phyloP scores from a whole-genome alignment of 2,888 invertebrate species.

The Ophioninae sp. region DNA sequence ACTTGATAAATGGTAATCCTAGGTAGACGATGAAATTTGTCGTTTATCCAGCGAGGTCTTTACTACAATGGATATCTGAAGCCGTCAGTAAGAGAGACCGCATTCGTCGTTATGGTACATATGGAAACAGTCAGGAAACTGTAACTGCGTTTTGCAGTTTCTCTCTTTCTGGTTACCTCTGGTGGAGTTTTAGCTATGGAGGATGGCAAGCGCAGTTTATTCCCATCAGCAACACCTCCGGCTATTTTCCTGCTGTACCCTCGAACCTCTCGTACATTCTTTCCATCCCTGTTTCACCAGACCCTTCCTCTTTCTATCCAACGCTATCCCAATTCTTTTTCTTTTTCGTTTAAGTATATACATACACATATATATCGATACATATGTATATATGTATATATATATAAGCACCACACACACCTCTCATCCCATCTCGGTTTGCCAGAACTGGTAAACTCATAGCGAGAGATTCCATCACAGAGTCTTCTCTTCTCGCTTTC shows the following conservation, averaged over 20 bases:
- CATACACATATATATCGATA: too few relatives aligned
- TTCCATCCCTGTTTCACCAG: conserved; percentile 45
- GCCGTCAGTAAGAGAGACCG: conserved; percentile 35
- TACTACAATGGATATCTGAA: conserved; percentile 35
- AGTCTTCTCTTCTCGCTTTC: conserved; percentile 49
- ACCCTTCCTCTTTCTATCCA: conserved; percentile 35
- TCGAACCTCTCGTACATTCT: conserved; percentile 52
- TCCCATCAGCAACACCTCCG: conserved; percentile 62
- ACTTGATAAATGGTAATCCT: conserved; percentile 36
- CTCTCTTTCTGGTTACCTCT: background rate
- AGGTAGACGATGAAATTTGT: conserved; percentile 41
- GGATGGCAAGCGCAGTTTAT: conserved; percentile 60
- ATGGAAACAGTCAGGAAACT: conserved; percentile 37
- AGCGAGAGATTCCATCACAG: conserved; percentile 61
- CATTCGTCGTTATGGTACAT: background rate
- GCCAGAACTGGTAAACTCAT: conserved; percentile 25
- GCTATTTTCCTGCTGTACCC: conserved; percentile 63
- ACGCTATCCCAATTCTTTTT: conserved; percentile 45
- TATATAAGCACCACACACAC: background rate
- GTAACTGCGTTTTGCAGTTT: conserved; percentile 25
- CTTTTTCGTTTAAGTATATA: conserved; percentile 24
- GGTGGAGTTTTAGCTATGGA: conserved; percentile 61
- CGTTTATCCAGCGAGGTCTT: conserved; percentile 23
- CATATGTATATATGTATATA: background rate
- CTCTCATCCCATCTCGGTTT: conserved; percentile 24